Evolutionary conservation across 1,140 invertebrate genomes (phyloP).

Genomic region (Micrasema minimum): DNA sequence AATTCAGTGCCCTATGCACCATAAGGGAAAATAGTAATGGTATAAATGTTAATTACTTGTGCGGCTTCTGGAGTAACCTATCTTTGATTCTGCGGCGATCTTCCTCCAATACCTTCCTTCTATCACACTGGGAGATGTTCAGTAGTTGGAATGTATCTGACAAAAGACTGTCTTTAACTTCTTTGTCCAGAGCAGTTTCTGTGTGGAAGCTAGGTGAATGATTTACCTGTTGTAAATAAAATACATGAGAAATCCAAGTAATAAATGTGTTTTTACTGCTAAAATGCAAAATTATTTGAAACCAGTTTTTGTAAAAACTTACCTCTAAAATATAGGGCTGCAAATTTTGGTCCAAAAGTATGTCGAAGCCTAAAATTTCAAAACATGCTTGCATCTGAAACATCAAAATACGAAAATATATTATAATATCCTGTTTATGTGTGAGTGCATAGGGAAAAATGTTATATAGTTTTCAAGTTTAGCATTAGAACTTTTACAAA

Average conservation of each 20-base stretch:
- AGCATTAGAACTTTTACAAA: no score
- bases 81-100: slow-evolving; percentile 75
- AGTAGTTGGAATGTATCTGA: slow-evolving; percentile 85
- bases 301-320: neutral
- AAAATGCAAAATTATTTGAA: no score
- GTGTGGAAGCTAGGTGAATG: slow-evolving; percentile 93
- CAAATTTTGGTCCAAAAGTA: slow-evolving; percentile 85
- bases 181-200: slow-evolving; percentile 82
- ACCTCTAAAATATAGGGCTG: slow-evolving; percentile 79
- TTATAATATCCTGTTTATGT: no score
- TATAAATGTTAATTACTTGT: slow-evolving; percentile 33
- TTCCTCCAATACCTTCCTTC: slow-evolving; percentile 78
- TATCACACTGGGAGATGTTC: slow-evolving; percentile 83
- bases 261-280: no score
- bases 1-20: no score
- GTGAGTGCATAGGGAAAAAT: no score
- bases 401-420: no score
- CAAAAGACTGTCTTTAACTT: slow-evolving; percentile 86
- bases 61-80: slow-evolving; percentile 59
- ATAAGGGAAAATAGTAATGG: no score
- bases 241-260: no score
- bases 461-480: no score
- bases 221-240: slow-evolving; percentile 73
- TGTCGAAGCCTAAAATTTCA: slow-evolving; percentile 89
- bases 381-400: slow-evolving; percentile 82